A percentile compares a stretch with the other conserved stretches of the same genome.
These are phyloP conservation scores for Ranitomeya variabilis DNA, from an alignment of 2,113 vertebrate genomes.

Conservation along the genomic window DNA sequence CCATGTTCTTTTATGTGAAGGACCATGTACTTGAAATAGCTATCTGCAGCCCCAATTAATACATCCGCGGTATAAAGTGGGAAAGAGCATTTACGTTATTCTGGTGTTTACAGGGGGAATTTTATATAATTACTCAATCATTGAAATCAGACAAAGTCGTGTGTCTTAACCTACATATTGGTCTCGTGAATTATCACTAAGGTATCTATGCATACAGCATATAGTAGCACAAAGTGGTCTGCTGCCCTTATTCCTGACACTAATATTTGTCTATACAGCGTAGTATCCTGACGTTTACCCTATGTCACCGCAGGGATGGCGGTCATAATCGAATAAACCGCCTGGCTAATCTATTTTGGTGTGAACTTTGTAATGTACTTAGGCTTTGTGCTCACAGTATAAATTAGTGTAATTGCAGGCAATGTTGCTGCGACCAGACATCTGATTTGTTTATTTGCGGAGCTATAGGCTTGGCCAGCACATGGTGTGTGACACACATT, in stretches of 20 bases:
- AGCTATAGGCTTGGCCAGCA: not conserved
- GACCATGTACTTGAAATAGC: slow-evolving; percentile 10
- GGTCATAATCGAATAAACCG: slow-evolving; percentile 32
- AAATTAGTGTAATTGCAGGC: slow-evolving; percentile 40
- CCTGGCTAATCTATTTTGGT: slow-evolving; percentile 38
- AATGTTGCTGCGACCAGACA: slow-evolving; percentile 24
- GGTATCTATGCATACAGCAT: not conserved
- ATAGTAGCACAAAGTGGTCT: not conserved
- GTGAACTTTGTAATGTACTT: slow-evolving; percentile 34
- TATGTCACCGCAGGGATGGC: slow-evolving; percentile 31
- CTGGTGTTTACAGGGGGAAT: not conserved
- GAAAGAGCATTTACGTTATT: not conserved
- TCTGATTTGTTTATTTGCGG: slow-evolving; percentile 4
- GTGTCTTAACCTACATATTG: slow-evolving; percentile 10
- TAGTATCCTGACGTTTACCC: slow-evolving; percentile 24
- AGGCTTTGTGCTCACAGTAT: slow-evolving; percentile 9
- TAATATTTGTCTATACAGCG: slow-evolving; percentile 26
- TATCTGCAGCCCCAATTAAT: not conserved
- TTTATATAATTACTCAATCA: not conserved
- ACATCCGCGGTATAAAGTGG: not conserved
- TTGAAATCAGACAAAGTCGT: not conserved
- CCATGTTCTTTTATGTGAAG: slow-evolving; percentile 36
- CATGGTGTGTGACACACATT: not conserved
- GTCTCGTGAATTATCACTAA: not conserved
- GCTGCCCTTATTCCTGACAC: not conserved